These are phyloP conservation scores for Tetragnatha versicolor DNA, from an alignment of 1,140 invertebrate species.

Conservation along the genomic window DNA sequence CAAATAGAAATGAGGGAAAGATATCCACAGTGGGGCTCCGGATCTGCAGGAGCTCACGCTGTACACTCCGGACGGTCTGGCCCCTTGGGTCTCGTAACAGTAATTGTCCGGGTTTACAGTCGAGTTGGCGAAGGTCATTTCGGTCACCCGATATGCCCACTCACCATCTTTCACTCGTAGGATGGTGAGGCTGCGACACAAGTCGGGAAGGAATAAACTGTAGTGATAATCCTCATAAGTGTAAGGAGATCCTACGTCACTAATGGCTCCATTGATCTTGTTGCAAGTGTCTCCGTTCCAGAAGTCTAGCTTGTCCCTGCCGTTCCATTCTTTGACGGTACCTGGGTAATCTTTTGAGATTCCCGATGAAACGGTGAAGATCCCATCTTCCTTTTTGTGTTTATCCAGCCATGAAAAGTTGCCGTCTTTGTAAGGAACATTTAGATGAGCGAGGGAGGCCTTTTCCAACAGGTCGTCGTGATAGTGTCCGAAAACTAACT, in stretches of 20 bases:
- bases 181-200: slow-evolving; percentile 37
- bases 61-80: slow-evolving; percentile 18
- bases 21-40: slow-evolving; percentile 71
- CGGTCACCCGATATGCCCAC: background rate
- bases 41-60: slow-evolving; percentile 40
- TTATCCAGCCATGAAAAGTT: slow-evolving; percentile 59
- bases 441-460: slow-evolving; percentile 55
- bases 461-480: slow-evolving; percentile 56
- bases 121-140: slow-evolving; percentile 21
- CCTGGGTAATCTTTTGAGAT: slow-evolving; percentile 61
- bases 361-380: slow-evolving; percentile 66
- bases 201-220: slow-evolving; percentile 34
- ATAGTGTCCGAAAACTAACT: slow-evolving; percentile 82
- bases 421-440: slow-evolving; percentile 56
- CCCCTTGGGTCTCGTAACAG: slow-evolving; percentile 18
- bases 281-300: slow-evolving; percentile 56
- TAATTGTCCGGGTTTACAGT: slow-evolving; percentile 33
- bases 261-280: slow-evolving; percentile 55
- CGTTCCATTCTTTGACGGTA: slow-evolving; percentile 68
- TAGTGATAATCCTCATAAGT: background rate
- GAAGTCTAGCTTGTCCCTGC: slow-evolving; percentile 65
- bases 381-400: slow-evolving; percentile 67
- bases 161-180: background rate
- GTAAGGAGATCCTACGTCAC: slow-evolving; percentile 26
- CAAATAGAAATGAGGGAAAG: slow-evolving; percentile 82